Conservation (phyloP, 2,797 vertebrate species). For the Falco cherrug region DNA sequence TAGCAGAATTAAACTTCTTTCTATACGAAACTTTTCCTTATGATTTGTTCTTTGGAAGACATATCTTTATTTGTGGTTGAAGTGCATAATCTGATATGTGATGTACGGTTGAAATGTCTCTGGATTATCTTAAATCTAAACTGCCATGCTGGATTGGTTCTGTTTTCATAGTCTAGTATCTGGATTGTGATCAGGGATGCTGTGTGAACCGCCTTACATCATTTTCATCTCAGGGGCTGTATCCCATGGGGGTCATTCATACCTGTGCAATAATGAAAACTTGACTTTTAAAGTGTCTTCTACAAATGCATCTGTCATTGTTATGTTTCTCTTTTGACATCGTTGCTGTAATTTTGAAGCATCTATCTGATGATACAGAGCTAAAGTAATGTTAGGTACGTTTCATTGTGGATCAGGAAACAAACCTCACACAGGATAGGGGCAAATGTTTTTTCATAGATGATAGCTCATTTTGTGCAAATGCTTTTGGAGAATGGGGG, state of each 20-base stretch:
- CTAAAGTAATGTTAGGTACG: fast-evolving
- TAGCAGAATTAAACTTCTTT: neutral
- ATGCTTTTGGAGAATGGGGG: neutral
- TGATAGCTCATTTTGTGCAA: neutral
- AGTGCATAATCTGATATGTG: neutral
- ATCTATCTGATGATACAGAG: neutral
- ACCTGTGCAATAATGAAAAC: neutral
- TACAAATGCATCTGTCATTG: neutral
- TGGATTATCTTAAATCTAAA: neutral
- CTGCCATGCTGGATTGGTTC: neutral
- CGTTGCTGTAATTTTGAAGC: neutral
- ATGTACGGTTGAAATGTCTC: neutral
- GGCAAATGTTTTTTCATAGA: neutral
- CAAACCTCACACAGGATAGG: neutral
- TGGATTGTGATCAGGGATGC: neutral
- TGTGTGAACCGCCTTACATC: neutral
- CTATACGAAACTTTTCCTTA: neutral
- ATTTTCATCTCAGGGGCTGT: neutral
- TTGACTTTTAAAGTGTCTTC: neutral
- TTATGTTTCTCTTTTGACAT: neutral
- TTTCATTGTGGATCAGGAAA: neutral
- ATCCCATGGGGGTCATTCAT: neutral
- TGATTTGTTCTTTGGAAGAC: neutral
- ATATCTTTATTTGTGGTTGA: neutral
- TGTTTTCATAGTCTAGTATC: neutral